Base-by-base conservation (phyloP, 2,888 invertebrate genomes). In the Oscheius sp. region DNA sequence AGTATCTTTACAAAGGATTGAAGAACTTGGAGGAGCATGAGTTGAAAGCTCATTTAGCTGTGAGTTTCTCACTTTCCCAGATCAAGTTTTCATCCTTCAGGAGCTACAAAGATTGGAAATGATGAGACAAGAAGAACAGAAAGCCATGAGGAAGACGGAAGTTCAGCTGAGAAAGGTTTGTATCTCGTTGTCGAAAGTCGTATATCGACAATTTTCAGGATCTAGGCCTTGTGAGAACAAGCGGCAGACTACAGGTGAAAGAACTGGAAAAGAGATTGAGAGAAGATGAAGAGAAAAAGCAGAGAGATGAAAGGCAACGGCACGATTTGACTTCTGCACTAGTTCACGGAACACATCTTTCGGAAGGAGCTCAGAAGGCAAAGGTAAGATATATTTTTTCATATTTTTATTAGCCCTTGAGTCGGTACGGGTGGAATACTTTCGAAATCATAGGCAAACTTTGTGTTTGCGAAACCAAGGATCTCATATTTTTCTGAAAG, bases 271-370 rank as follows among this genome's bases (percentile, higher is more conserved):
- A 53, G 37, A 58, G 59, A 51, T 35, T 2, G 35, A 70, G 51
- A 58, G 68, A 68, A 13, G 53, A 68, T 5, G 32, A 50, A 47
- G 65, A 50, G 11, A 42, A 33, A 29, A 65, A 65, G 65, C 9
- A 10, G 11, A 68, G 33, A 37, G 53, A 55, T 9, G 29, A 68
- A 53, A 33, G 7, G 2, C 29, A 55, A 21, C 55, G 55, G 2
- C 21, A 29, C 7, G 21, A 21, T 55, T 29, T 21, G 7, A 3
- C 3, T 42, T 42, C 42, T 3, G 42, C 42, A 5, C 42, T 42
- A 42, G 42, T 7, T 5, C 32, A 32, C n/a, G 59, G 35, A 59
- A 59, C 21, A 59, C 42, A 42, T 42, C 3, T 42, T 7, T 42
- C 7, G 42, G 29, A 42, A 42, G 3, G 4, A 42, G 42, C 42